phyloP scores from a whole-genome alignment of 2,113 vertebrate species.

The Prionailurus viverrinus region DNA sequence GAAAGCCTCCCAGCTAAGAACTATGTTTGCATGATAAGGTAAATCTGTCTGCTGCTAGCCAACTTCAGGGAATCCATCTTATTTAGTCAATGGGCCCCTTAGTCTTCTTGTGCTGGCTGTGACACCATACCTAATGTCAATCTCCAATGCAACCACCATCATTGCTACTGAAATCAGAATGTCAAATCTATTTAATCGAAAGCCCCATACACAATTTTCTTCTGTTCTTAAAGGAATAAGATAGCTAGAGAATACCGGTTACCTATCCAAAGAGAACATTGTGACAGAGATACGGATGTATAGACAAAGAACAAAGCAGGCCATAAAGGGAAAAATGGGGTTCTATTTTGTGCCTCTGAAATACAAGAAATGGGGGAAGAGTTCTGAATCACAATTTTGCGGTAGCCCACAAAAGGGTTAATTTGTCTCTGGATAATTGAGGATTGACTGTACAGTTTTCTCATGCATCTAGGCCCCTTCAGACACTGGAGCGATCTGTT shows the following conservation, averaged over 20 bases:
- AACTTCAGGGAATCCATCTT: background rate
- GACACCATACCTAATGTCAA: background rate
- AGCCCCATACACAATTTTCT: background rate
- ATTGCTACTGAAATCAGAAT: conserved; percentile 30
- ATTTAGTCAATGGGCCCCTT: background rate
- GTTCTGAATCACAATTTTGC: background rate
- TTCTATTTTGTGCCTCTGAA: background rate
- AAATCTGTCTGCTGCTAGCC: background rate
- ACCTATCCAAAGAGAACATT: background rate
- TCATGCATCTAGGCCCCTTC: background rate
- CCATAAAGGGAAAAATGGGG: background rate
- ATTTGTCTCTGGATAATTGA: background rate
- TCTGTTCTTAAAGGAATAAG: background rate
- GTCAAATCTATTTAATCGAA: conserved; percentile 1
- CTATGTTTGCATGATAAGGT: background rate
- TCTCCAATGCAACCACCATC: background rate
- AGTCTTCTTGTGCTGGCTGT: background rate
- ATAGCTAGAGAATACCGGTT: background rate
- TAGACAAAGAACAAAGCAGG: background rate
- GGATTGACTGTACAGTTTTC: background rate
- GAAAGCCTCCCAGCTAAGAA: background rate
- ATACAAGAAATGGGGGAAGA: background rate
- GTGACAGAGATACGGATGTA: background rate
- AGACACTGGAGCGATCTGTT: background rate
- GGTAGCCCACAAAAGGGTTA: background rate